Percentiles rank a stretch among this genome's conserved stretches.
These are phyloP conservation scores for Tachina lurida DNA, from an alignment of 2,888 invertebrate genomes.

Conservation along the genomic window DNA sequence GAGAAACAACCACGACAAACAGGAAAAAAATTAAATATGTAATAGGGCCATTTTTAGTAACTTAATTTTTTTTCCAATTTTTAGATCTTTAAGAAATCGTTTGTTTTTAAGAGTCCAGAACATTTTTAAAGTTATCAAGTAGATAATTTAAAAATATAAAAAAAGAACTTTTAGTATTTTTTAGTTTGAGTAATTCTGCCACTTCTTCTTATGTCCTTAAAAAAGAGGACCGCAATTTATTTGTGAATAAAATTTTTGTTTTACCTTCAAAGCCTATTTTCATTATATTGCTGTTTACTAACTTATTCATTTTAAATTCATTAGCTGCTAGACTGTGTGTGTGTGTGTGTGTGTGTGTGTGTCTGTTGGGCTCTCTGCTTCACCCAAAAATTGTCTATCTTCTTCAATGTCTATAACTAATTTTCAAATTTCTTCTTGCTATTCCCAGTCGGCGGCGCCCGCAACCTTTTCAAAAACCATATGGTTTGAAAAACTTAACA, in stretches of 20 bases:
- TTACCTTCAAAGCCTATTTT: not conserved
- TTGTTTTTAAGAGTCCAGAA: too few species aligned
- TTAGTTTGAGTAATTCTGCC: too few species aligned
- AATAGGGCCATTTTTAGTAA: too few species aligned
- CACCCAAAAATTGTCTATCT: not conserved
- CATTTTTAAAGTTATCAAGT: too few species aligned
- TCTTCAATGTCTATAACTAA: constrained; percentile 31
- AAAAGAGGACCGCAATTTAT: not conserved
- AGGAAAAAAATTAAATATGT: too few species aligned
- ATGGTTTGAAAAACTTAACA: constrained; percentile 56
- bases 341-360: not conserved
- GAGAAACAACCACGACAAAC: too few species aligned
- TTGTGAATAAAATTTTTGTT: not conserved
- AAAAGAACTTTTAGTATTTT: too few species aligned
- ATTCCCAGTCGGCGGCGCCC: not conserved
- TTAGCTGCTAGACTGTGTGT: not conserved
- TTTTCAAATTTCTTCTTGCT: constrained; percentile 36
- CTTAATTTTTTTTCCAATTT: too few species aligned
- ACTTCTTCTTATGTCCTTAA: too few species aligned
- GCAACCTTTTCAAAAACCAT: not conserved
- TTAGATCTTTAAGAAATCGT: too few species aligned
- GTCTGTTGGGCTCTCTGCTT: not conserved
- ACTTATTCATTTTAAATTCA: constrained; percentile 32
- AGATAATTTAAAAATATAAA: too few species aligned
- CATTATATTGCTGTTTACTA: not conserved